These are phyloP conservation scores for Mizuhopecten yessoensis DNA, from an alignment of 1,140 invertebrate species.

Conservation along the genomic window DNA sequence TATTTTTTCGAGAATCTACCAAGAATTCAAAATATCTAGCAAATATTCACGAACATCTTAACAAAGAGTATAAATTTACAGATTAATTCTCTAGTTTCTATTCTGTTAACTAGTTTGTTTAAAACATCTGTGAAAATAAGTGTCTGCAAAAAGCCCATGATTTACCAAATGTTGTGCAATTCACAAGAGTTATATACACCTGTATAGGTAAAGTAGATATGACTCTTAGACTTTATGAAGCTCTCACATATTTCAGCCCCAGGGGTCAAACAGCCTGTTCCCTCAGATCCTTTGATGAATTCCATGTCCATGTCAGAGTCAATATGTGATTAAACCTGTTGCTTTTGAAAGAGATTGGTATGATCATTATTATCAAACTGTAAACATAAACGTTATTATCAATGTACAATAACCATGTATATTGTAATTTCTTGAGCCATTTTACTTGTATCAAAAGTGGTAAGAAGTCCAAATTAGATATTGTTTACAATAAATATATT, in stretches of 20 bases:
- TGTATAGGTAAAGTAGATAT: too few relatives aligned
- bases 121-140: too few relatives aligned
- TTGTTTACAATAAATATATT: conserved; percentile 40
- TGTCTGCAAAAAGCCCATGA: too few relatives aligned
- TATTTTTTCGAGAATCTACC: too few relatives aligned
- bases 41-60: too few relatives aligned
- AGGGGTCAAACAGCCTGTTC: not conserved
- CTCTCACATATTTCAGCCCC: not conserved
- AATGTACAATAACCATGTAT: not conserved
- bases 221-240: too few relatives aligned
- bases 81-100: too few relatives aligned
- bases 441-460: conserved; percentile 5
- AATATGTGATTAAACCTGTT: not conserved
- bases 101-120: too few relatives aligned
- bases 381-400: not conserved
- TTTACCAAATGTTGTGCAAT: too few relatives aligned
- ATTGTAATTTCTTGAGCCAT: conserved; percentile 2
- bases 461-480: not conserved
- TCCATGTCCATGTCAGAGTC: not conserved
- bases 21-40: too few relatives aligned
- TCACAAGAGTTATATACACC: too few relatives aligned
- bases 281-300: not conserved
- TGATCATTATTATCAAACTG: not conserved
- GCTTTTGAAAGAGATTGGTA: not conserved
- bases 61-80: too few relatives aligned